Conservation (phyloP, 2,888 invertebrate genomes). For the Leucophenga montana region DNA sequence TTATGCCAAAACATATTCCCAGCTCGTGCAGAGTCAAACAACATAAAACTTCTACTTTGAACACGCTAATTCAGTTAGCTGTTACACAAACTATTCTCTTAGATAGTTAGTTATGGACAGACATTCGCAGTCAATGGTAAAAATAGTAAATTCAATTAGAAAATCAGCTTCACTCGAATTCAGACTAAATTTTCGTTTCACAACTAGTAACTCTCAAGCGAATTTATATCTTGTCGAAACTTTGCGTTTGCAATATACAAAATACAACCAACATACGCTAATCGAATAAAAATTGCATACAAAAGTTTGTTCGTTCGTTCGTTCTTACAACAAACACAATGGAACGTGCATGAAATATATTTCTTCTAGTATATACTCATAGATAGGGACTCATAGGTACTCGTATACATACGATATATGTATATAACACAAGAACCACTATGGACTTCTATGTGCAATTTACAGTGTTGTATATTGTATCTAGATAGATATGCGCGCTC, state of each 20-base stretch:
- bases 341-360: conserved; percentile 19
- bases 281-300: conserved; percentile 24
- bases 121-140: too few species aligned
- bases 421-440: too few species aligned
- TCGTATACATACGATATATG: too few species aligned
- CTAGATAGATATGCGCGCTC: neutral
- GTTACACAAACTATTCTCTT: neutral
- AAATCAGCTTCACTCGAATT: neutral
- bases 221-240: neutral
- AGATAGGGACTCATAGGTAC: too few species aligned
- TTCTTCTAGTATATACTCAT: neutral
- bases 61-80: conserved; percentile 7
- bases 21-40: too few species aligned
- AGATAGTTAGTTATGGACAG: too few species aligned
- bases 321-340: neutral
- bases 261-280: neutral
- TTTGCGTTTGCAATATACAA: neutral
- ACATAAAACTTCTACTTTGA: conserved; percentile 1
- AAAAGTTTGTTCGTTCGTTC: neutral
- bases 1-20: too few species aligned
- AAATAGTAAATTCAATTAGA: conserved; percentile 21
- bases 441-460: too few species aligned
- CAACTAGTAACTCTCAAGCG: conserved; percentile 11
- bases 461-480: neutral
- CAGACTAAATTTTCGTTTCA: neutral